Percentiles rank a stretch among this genome's conserved stretches.
Evolutionary conservation across 2,113 vertebrate species (phyloP).

Genomic region (Pontoporia blainvillei): DNA sequence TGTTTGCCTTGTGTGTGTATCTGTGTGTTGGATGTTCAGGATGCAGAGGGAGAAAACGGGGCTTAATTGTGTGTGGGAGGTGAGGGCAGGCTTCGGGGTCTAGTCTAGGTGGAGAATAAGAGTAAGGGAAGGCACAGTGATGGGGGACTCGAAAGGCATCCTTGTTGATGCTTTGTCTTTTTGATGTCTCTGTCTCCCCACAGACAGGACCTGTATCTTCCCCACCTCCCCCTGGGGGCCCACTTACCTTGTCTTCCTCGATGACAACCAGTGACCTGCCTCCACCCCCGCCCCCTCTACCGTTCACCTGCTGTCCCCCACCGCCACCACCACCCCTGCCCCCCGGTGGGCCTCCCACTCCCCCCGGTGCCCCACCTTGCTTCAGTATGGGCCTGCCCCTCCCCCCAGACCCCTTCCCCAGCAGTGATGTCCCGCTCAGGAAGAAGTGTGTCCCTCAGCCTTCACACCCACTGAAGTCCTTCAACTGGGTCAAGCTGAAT

Average conservation of each 20-base stretch:
- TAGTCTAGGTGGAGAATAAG: neutral
- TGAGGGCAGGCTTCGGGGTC: neutral
- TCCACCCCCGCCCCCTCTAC: constrained; percentile 88
- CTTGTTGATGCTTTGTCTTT: neutral
- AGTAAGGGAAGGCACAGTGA: neutral
- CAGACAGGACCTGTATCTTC: constrained; percentile 80
- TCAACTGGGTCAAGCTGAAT: constrained; percentile 97
- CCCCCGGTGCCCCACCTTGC: constrained; percentile 94
- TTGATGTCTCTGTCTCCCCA: constrained; percentile 61
- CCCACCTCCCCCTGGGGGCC: constrained; percentile 86
- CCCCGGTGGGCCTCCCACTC: constrained; percentile 89
- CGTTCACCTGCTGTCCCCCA: constrained; percentile 83
- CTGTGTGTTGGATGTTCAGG: neutral
- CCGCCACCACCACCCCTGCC: constrained; percentile 88
- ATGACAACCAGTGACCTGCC: constrained; percentile 83
- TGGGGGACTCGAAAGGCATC: too few species aligned
- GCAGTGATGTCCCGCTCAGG: constrained; percentile 79
- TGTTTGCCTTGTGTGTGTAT: neutral
- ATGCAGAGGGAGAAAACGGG: neutral
- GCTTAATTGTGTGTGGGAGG: neutral
- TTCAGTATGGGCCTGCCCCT: constrained; percentile 84
- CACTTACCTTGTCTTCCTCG: constrained; percentile 83
- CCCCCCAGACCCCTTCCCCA: constrained; percentile 77
- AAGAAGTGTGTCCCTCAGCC: constrained; percentile 94
- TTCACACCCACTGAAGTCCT: constrained; percentile 96